Evolutionary conservation across 2,888 invertebrate genomes (phyloP).

Genomic region (Leptura quadrifasciata): DNA sequence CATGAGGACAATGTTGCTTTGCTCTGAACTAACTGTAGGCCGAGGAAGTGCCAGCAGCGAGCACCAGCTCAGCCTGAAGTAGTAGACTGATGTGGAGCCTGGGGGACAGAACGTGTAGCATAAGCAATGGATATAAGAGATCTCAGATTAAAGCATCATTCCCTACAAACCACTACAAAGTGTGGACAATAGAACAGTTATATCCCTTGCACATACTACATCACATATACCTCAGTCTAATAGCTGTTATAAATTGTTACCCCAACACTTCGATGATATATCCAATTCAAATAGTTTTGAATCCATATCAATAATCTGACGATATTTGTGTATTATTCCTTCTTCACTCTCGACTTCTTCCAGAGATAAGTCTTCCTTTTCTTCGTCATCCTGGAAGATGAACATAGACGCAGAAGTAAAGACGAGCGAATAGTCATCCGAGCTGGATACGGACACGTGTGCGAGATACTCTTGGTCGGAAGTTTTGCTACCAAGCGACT

Average conservation of each 20-base stretch:
- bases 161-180: no score
- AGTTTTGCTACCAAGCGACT: background rate
- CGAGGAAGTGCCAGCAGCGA: no score
- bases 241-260: background rate
- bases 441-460: slow-evolving; percentile 47
- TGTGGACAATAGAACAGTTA: no score
- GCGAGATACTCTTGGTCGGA: slow-evolving; percentile 35
- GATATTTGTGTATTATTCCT: background rate
- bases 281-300: background rate
- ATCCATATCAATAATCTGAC: background rate
- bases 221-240: no score
- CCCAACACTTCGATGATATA: background rate
- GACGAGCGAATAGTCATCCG: slow-evolving; percentile 63
- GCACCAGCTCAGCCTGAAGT: no score
- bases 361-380: slow-evolving; percentile 2
- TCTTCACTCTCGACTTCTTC: background rate
- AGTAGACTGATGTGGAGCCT: no score
- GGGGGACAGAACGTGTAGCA: no score
- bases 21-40: no score
- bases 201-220: no score
- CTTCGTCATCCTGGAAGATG: slow-evolving; percentile 56
- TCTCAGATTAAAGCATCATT: no score
- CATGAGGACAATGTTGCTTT: no score
- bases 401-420: slow-evolving; percentile 62
- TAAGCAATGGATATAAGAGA: no score